phyloP scores from a whole-genome alignment of 2,113 vertebrate species.

The Vulpes ferrilata region DNA sequence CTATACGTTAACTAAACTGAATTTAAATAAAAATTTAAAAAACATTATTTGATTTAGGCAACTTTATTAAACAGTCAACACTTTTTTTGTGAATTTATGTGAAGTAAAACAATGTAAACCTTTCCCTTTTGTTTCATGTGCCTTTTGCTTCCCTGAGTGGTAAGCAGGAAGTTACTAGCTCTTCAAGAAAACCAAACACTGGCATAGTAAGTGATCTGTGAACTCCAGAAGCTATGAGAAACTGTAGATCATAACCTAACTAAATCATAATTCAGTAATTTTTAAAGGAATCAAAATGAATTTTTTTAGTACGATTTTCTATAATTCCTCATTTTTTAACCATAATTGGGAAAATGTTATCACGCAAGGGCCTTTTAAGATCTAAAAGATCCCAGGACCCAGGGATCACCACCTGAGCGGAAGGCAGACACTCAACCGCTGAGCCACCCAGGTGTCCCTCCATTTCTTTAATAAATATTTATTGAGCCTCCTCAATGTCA shows the following conservation, averaged over 20 bases:
- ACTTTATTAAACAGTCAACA: neutral
- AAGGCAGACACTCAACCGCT: too few relatives aligned
- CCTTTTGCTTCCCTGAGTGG: neutral
- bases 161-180: neutral
- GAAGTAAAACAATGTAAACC: neutral
- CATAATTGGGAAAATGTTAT: neutral
- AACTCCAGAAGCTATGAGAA: neutral
- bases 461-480: neutral
- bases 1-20: neutral
- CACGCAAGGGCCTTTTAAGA: neutral
- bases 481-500: neutral
- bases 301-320: slow-evolving; percentile 1
- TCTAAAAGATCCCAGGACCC: neutral
- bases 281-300: neutral
- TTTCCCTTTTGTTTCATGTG: neutral
- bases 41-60: neutral
- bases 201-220: neutral
- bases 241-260: neutral
- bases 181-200: neutral
- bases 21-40: neutral
- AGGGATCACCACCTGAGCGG: too few relatives aligned
- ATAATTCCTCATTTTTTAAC: neutral
- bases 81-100: neutral
- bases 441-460: too few relatives aligned
- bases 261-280: neutral